Conservation (phyloP, 2,113 vertebrate genomes). For the Himantopus leucocephalus region DNA sequence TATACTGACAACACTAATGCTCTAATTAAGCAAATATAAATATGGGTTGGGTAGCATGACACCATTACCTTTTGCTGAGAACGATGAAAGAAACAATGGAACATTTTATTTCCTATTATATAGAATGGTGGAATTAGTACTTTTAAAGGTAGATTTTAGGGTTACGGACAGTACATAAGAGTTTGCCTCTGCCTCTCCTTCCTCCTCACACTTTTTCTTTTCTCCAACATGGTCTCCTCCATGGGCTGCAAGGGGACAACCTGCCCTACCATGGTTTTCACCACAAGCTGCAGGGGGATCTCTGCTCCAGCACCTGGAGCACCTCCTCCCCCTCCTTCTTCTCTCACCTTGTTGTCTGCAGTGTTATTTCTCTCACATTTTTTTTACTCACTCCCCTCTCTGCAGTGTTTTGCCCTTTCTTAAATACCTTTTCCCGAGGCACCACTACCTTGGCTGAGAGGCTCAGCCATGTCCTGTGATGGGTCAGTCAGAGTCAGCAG, state of each 20-base stretch:
- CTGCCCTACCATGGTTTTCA: accelerated
- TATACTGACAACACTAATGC: accelerated
- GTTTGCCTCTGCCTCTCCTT: background rate
- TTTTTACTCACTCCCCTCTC: background rate
- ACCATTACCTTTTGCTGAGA: background rate
- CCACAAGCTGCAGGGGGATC: background rate
- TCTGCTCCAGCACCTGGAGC: background rate
- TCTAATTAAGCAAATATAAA: background rate
- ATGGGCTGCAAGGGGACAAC: accelerated
- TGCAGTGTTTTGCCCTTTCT: background rate
- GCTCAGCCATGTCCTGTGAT: accelerated
- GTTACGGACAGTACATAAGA: background rate
- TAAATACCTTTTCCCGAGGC: accelerated
- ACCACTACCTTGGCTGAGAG: accelerated
- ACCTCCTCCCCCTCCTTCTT: background rate
- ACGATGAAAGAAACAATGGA: background rate
- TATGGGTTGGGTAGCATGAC: accelerated
- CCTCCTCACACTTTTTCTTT: background rate
- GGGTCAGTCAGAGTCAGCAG: accelerated
- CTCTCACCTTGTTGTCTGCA: background rate
- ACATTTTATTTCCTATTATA: background rate
- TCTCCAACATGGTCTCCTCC: accelerated
- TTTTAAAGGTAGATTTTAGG: background rate
- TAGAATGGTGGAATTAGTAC: background rate
- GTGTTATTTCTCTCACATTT: background rate